Base-by-base conservation (phyloP, 2,797 vertebrate genomes). In the Clamator glandarius region DNA sequence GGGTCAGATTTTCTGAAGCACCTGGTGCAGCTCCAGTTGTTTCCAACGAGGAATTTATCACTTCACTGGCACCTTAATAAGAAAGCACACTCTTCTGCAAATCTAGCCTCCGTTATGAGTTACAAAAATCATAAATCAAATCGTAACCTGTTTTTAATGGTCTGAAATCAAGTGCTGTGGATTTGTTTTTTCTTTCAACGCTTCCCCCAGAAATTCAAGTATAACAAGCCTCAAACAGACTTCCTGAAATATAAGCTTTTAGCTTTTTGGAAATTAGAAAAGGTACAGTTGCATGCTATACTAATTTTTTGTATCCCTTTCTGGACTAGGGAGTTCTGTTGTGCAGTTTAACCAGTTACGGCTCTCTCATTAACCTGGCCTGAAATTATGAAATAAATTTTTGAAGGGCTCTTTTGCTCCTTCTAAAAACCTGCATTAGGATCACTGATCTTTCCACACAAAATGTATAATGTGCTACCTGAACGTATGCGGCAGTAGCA, bases 61-160 rank as follows among this genome's bases (percentile, higher is more conserved):
- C 42, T 66, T 73, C 52, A 50, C 0, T 67, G 70, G 61, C 63
- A 90, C 67, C 33, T 59, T 25, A 69, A 4, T 31, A 41, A 58
- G 52, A 64, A 2, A 64, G n/a, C 2, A 21, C 9, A 48, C 44
- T 75, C 59, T 94, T 67, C 3, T 19, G 67, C 84, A 68, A 88
- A 90, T 23, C 48, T 63, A 42, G 28, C 19, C 69, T 20, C 3
- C 15, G 91, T 62, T n/a, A 79, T 21, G 75, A 88, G 70, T 55
- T 69, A 81, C n/a, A 50, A 85, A 95, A 92, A 76, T 36, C 25
- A 57, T 67, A 86, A 67, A 92, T 74, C 67, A 85, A 75, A 87
- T 29, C 2, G 3, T 17, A 92, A 88, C 25, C 21, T 55, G 46
- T 6, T 91, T 87, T 86, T 58, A 91, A 64, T 33, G 29, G n/a